phyloP scores from a whole-genome alignment of 2,888 invertebrate species.

The Ischnus inquisitorius region DNA sequence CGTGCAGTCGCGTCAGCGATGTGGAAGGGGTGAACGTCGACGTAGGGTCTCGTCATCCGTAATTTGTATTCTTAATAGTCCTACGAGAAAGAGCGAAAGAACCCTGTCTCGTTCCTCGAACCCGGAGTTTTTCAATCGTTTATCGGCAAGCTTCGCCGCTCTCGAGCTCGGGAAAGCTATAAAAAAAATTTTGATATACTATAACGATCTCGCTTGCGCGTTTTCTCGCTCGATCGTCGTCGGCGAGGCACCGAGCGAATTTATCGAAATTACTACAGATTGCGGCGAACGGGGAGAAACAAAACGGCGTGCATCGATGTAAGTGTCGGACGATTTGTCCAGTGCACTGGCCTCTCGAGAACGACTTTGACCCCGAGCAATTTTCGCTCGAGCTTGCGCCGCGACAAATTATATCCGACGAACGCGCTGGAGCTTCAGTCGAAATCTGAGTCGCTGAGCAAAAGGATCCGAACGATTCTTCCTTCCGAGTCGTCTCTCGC shows the following conservation, averaged over 20 bases:
- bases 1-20: background rate
- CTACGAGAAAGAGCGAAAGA: slow-evolving; percentile 1
- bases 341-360: slow-evolving; percentile 16
- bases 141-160: background rate
- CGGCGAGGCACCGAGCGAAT: background rate
- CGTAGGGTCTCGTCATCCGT: background rate
- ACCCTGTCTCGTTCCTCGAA: background rate
- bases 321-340: slow-evolving; percentile 24
- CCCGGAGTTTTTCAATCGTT: slow-evolving; percentile 12
- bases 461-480: slow-evolving; percentile 19
- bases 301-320: background rate
- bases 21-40: slow-evolving; percentile 9
- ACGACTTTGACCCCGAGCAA: background rate
- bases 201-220: background rate
- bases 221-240: background rate
- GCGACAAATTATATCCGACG: slow-evolving; percentile 22
- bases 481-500: background rate
- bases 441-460: background rate
- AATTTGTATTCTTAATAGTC: slow-evolving; percentile 40
- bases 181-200: background rate
- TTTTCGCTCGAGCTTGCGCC: slow-evolving; percentile 28
- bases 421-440: slow-evolving; percentile 5
- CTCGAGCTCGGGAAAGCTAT: background rate
- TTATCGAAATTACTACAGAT: slow-evolving; percentile 5
- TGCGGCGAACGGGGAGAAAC: slow-evolving; percentile 24